Percentiles rank a stretch among this genome's conserved stretches.
These are phyloP conservation scores for Phrynosoma blainvillii DNA, from an alignment of 2,113 vertebrate genomes.

Conservation along the genomic window DNA sequence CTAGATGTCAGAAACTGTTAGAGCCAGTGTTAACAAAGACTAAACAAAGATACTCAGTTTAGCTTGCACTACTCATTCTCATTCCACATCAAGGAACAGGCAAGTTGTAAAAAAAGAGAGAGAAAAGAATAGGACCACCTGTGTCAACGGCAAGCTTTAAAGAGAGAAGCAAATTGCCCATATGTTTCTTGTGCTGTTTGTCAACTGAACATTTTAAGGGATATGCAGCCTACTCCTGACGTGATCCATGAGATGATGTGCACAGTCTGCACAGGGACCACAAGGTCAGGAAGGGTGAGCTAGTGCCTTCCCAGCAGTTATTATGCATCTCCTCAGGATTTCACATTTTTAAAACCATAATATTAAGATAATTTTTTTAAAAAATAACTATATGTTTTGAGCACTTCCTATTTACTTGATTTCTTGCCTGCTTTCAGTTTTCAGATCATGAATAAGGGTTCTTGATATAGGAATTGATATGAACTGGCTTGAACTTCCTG, in stretches of 20 bases:
- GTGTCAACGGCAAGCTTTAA: constrained; percentile 42
- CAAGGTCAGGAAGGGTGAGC: constrained; percentile 28
- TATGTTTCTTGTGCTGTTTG: constrained; percentile 23
- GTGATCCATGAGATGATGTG: not conserved
- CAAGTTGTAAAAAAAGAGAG: constrained; percentile 29
- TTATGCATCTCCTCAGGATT: not conserved
- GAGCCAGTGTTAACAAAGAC: constrained; percentile 14
- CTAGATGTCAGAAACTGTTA: not conserved
- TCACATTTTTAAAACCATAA: not conserved
- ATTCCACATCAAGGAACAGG: constrained; percentile 35
- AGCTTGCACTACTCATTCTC: constrained; percentile 24
- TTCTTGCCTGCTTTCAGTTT: not conserved
- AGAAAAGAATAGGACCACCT: constrained; percentile 34
- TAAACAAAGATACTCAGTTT: constrained; percentile 28
- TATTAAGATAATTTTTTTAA: not conserved
- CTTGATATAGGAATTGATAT: not conserved
- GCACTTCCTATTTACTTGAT: not conserved
- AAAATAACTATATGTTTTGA: not conserved
- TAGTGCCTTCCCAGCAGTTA: not conserved
- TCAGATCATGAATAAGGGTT: not conserved
- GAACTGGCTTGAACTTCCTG: not conserved
- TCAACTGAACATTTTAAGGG: constrained; percentile 18
- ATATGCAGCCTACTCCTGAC: constrained; percentile 8
- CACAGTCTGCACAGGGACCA: not conserved
- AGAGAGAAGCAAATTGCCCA: constrained; percentile 37